phyloP scores from a whole-genome alignment of 1,140 invertebrate genomes.

The Caenorhabditis remanei region DNA sequence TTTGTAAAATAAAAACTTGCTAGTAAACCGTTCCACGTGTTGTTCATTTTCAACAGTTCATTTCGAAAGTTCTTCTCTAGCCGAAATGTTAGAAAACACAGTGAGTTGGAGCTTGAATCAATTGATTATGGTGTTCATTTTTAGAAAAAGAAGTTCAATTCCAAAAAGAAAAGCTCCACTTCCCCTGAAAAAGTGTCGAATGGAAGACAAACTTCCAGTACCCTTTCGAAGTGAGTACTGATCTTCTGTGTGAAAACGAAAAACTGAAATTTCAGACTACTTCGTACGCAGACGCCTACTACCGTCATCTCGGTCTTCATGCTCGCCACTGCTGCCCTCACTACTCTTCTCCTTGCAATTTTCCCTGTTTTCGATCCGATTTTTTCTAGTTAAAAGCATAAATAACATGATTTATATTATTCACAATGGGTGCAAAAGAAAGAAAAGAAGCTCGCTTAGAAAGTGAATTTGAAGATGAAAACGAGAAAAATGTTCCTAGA shows the following conservation, averaged over 20 bases:
- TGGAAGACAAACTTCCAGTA: not conserved
- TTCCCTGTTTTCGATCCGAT: not conserved
- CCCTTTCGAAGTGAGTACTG: not conserved
- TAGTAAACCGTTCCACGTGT: not conserved
- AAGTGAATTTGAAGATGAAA: slow-evolving; percentile 10
- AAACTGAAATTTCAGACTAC: not conserved
- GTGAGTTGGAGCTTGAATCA: not conserved
- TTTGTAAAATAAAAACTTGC: slow-evolving; percentile 2
- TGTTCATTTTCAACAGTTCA: not conserved
- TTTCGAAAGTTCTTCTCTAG: not conserved
- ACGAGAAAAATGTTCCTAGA: not conserved
- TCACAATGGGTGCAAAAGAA: slow-evolving; percentile 9
- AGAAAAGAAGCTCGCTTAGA: slow-evolving; percentile 8
- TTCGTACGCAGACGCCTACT: not conserved
- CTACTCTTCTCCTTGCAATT: not conserved
- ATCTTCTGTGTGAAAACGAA: not conserved
- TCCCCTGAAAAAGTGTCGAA: not conserved
- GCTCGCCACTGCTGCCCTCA: not conserved
- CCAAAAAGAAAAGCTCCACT: not conserved
- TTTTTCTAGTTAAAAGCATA: not conserved
- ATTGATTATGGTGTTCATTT: no score
- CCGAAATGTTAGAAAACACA: not conserved
- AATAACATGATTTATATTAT: slow-evolving; percentile 1
- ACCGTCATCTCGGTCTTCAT: not conserved
- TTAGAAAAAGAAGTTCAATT: not conserved